Evolutionary conservation across 2,113 vertebrate species (phyloP).

Genomic region (Montifringilla adamsi): DNA sequence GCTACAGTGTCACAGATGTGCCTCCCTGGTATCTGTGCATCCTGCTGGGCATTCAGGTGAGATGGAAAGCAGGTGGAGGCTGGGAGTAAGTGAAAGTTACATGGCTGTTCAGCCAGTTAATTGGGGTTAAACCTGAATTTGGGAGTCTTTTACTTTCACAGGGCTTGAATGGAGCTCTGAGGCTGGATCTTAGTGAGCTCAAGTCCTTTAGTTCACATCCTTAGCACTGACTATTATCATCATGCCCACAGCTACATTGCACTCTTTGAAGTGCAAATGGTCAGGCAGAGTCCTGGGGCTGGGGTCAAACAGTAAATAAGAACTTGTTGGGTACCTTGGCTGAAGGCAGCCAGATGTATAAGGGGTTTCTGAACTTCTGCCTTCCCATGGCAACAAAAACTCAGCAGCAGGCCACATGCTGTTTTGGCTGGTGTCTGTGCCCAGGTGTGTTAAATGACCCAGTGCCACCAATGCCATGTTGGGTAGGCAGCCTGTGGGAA

Average conservation of each 20-base stretch:
- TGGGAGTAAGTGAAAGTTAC: background rate
- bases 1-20: slow-evolving; percentile 81
- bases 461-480: background rate
- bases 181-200: background rate
- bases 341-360: background rate
- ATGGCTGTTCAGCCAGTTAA: background rate
- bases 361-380: background rate
- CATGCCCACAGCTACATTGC: background rate
- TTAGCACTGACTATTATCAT: background rate
- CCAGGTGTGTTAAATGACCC: background rate
- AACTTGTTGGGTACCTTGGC: background rate
- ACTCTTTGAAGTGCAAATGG: background rate
- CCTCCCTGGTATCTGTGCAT: slow-evolving; percentile 95
- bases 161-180: background rate
- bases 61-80: background rate
- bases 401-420: background rate
- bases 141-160: background rate
- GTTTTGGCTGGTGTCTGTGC: background rate
- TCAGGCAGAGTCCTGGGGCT: background rate
- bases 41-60: slow-evolving; percentile 90
- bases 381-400: background rate
- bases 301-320: background rate
- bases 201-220: background rate
- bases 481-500: background rate
- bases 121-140: background rate